Evolutionary conservation across 2,888 invertebrate genomes (phyloP).

Genomic region (Cerastis rubricosa): DNA sequence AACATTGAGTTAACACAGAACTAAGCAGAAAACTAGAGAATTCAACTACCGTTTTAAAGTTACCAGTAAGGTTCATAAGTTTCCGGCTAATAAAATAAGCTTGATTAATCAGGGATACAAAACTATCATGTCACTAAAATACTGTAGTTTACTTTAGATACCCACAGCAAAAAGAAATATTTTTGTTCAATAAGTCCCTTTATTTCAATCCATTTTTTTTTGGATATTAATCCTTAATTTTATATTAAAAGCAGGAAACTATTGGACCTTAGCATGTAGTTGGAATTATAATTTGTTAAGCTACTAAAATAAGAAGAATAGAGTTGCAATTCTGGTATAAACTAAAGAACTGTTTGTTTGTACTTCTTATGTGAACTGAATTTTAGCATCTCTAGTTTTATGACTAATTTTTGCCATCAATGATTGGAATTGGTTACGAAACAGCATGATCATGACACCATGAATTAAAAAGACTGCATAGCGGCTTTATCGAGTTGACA

Average conservation of each 20-base stretch:
- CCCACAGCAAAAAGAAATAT: too few species aligned
- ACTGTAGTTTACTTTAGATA: too few species aligned
- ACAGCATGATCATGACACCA: not conserved
- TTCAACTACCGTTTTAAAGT: not conserved
- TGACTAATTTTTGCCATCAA: not conserved
- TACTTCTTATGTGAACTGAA: not conserved
- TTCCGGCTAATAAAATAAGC: too few species aligned
- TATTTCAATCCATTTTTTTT: too few species aligned
- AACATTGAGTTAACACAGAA: not conserved
- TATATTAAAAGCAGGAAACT: too few species aligned
- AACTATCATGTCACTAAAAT: too few species aligned
- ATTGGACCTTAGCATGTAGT: not conserved
- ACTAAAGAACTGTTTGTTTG: not conserved
- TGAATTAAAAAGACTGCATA: constrained; percentile 7
- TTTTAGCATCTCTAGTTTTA: constrained; percentile 15
- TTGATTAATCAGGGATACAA: too few species aligned
- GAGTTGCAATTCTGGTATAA: not conserved
- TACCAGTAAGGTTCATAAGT: too few species aligned
- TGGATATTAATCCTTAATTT: too few species aligned
- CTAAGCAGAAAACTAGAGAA: constrained; percentile 17
- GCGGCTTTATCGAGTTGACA: not conserved
- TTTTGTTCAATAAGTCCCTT: too few species aligned
- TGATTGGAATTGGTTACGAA: constrained; percentile 1
- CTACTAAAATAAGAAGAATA: not conserved
- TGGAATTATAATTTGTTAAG: not conserved